These are phyloP conservation scores for Drosophila arawakana DNA, from an alignment of 1,140 invertebrate species.

Conservation along the genomic window DNA sequence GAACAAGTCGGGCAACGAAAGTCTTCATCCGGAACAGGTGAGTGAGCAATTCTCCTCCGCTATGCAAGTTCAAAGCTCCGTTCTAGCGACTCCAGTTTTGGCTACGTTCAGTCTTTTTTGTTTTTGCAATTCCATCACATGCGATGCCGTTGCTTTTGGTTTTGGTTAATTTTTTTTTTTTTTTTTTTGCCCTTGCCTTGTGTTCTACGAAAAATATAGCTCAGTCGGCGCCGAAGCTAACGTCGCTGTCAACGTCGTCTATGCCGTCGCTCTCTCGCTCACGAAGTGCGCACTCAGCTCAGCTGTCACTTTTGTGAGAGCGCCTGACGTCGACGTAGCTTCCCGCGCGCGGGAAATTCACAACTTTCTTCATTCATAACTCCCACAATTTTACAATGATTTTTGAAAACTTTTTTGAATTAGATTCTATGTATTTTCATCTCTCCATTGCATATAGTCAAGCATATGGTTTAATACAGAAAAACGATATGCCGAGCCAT, in stretches of 20 bases:
- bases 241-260: constrained; percentile 51
- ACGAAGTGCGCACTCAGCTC: constrained; percentile 41
- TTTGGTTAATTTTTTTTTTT: constrained; percentile 25
- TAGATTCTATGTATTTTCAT: constrained; percentile 61
- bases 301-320: constrained; percentile 67
- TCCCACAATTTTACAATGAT: constrained; percentile 44
- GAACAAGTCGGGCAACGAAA: background rate
- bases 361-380: constrained; percentile 62
- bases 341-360: constrained; percentile 83
- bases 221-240: constrained; percentile 43
- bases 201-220: constrained; percentile 47
- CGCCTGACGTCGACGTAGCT: constrained; percentile 50
- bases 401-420: constrained; percentile 59
- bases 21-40: constrained; percentile 42
- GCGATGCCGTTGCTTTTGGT: constrained; percentile 39
- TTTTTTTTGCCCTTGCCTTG: constrained; percentile 29
- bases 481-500: background rate
- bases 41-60: constrained; percentile 12
- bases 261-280: constrained; percentile 31
- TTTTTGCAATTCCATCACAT: constrained; percentile 36
- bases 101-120: constrained; percentile 17
- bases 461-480: constrained; percentile 52
- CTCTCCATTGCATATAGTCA: constrained; percentile 38
- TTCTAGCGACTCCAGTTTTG: constrained; percentile 13
- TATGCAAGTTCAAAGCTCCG: constrained; percentile 27